Conservation (phyloP, 2,113 vertebrate species). For the Epinephelus cyanopodus region DNA sequence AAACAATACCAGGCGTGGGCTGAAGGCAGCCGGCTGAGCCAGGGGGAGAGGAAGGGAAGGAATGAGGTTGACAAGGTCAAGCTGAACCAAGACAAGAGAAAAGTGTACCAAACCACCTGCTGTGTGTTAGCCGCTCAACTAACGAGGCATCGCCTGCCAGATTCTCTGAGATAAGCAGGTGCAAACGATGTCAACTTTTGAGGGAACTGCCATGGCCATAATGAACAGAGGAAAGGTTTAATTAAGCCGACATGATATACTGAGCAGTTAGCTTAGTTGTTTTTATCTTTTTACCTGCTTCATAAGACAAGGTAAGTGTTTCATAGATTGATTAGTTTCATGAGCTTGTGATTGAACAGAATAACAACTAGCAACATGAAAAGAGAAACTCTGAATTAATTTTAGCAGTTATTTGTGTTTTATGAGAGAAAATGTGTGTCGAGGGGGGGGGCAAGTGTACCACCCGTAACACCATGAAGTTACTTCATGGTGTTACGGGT, state of each 20-base stretch:
- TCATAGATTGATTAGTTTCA: not conserved
- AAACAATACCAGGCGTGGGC: conserved; percentile 79
- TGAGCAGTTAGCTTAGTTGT: not conserved
- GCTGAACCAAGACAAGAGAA: conserved; percentile 70
- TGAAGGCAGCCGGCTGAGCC: conserved; percentile 66
- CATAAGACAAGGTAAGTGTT: not conserved
- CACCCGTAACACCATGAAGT: too few relatives aligned
- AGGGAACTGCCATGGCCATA: not conserved
- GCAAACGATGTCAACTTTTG: conserved; percentile 12
- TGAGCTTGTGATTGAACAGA: not conserved
- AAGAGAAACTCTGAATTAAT: not conserved
- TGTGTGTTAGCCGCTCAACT: conserved; percentile 59
- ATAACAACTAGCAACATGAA: not conserved
- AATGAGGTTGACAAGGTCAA: conserved; percentile 76
- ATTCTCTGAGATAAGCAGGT: conserved; percentile 43
- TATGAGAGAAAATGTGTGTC: too few relatives aligned
- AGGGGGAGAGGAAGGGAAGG: conserved; percentile 59
- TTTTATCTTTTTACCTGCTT: not conserved
- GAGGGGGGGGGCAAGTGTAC: too few relatives aligned
- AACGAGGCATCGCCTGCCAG: conserved; percentile 51
- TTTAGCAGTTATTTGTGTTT: too few relatives aligned
- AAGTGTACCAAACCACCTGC: conserved; percentile 72
- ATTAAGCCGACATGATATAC: not conserved
- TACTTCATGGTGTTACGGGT: too few relatives aligned
- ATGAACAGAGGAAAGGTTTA: not conserved